A percentile compares a stretch with the other conserved stretches of the same genome.
Conservation (phyloP, 2,113 vertebrate genomes). For the Catharus bicknelli region DNA sequence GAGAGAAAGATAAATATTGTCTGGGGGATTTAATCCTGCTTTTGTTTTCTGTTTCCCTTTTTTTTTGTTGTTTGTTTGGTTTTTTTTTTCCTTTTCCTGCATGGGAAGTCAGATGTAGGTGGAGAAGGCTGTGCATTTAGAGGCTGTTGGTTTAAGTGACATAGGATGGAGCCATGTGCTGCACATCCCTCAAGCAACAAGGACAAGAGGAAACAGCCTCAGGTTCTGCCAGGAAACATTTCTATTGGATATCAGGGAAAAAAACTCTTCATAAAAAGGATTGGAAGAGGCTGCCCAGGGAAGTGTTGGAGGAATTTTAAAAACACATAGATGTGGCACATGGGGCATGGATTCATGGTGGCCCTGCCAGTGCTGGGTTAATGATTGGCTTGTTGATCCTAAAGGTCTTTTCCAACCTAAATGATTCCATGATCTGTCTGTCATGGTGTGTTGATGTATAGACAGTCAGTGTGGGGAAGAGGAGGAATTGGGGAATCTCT, state of each 20-base stretch:
- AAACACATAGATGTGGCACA: rapidly evolving
- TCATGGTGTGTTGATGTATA: neutral
- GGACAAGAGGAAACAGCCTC: neutral
- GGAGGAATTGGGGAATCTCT: neutral
- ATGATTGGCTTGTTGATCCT: too few species aligned
- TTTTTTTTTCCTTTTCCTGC: neutral
- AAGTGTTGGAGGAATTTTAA: neutral
- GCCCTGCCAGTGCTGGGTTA: neutral
- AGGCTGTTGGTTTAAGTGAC: neutral
- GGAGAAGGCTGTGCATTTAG: too few species aligned
- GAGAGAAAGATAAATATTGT: neutral
- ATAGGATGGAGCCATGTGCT: rapidly evolving
- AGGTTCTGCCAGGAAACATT: neutral
- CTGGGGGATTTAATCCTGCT: neutral
- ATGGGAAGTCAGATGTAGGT: neutral
- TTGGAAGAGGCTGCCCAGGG: neutral
- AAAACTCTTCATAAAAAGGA: neutral
- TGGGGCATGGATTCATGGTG: neutral
- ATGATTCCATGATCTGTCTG: neutral
- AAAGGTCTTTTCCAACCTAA: neutral
- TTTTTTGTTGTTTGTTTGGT: too few species aligned
- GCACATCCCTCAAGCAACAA: neutral
- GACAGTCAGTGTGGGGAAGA: neutral
- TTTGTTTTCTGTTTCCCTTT: neutral
- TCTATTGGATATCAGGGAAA: neutral